Evolutionary conservation across 1,140 invertebrate species (phyloP).

Genomic region (Copidosoma floridanum): DNA sequence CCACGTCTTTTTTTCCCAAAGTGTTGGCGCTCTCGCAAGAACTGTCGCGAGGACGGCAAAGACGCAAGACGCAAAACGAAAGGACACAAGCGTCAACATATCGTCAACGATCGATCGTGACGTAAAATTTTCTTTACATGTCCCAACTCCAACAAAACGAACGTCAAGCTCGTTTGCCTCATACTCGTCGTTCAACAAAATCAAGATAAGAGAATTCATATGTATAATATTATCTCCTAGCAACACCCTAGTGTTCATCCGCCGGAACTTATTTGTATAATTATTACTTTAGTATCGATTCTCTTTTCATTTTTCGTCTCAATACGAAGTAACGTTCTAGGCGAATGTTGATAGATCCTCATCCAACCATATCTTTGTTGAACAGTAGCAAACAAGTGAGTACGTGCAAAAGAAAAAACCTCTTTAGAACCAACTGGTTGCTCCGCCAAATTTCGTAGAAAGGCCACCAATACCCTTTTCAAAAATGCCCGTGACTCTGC

Average conservation of each 20-base stretch:
- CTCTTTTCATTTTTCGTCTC: conserved; percentile 1
- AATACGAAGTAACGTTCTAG: conserved; percentile 43
- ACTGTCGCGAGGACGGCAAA: conserved; percentile 23
- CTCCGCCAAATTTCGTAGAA: conserved; percentile 75
- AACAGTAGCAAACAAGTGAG: no score
- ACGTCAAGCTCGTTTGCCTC: background rate
- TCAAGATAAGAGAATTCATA: background rate
- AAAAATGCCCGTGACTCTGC: conserved; percentile 77
- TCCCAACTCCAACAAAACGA: conserved; percentile 4
- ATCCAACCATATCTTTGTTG: background rate
- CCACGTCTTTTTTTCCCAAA: no score
- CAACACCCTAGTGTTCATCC: conserved; percentile 1
- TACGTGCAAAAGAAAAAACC: no score
- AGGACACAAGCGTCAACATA: conserved; percentile 23
- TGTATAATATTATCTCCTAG: conserved; percentile 16
- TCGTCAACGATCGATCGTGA: conserved; percentile 17
- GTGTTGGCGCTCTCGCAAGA: no score
- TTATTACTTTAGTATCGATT: conserved; percentile 25
- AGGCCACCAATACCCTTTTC: conserved; percentile 80
- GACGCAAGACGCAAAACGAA: conserved; percentile 6
- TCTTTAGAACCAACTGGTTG: conserved; percentile 67
- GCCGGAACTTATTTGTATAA: conserved; percentile 10
- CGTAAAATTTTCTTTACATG: background rate
- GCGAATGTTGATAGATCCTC: conserved; percentile 26
- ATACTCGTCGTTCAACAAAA: conserved; percentile 2